A percentile compares a stretch with the other conserved stretches of the same genome.
These are phyloP conservation scores for Drosophila picticornis DNA, from an alignment of 2,888 invertebrate species.

Conservation along the genomic window DNA sequence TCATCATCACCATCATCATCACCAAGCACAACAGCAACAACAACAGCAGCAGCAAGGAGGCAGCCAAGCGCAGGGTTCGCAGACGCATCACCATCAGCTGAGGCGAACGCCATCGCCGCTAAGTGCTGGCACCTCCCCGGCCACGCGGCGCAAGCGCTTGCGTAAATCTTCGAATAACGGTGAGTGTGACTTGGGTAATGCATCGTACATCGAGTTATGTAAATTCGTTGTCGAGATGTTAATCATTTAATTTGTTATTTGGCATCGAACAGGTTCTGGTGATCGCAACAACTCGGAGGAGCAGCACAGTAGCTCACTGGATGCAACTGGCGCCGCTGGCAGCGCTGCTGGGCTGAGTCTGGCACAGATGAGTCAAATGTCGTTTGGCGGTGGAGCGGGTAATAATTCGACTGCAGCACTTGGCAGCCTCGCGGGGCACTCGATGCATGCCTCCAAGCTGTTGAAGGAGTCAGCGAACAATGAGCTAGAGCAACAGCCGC, in stretches of 20 bases:
- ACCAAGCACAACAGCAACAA: conserved; percentile 78
- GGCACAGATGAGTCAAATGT: conserved; percentile 86
- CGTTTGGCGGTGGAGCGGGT: conserved; percentile 85
- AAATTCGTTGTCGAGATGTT: neutral
- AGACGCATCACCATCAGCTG: conserved; percentile 87
- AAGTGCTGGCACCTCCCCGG: conserved; percentile 88
- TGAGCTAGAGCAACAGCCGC: conserved; percentile 86
- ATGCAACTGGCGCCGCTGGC: conserved; percentile 81
- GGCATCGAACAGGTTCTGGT: conserved; percentile 84
- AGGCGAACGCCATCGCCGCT: conserved; percentile 86
- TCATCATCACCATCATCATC: conserved; percentile 77
- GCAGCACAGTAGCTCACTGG: conserved; percentile 83
- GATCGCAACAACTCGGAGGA: conserved; percentile 86
- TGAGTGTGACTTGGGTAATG: conserved; percentile 71
- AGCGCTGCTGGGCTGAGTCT: conserved; percentile 82
- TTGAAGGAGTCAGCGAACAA: conserved; percentile 85
- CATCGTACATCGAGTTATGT: conserved; percentile 47
- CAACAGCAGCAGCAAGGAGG: conserved; percentile 88
- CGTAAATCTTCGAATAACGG: conserved; percentile 89
- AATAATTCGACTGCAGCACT: conserved; percentile 70
- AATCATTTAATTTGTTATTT: conserved; percentile 2
- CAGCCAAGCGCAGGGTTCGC: conserved; percentile 87
- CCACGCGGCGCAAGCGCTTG: conserved; percentile 88
- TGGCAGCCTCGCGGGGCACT: conserved; percentile 81
- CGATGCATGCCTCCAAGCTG: conserved; percentile 83